phyloP scores from a whole-genome alignment of 1,140 invertebrate species.

The Dendroctonus ponderosae region DNA sequence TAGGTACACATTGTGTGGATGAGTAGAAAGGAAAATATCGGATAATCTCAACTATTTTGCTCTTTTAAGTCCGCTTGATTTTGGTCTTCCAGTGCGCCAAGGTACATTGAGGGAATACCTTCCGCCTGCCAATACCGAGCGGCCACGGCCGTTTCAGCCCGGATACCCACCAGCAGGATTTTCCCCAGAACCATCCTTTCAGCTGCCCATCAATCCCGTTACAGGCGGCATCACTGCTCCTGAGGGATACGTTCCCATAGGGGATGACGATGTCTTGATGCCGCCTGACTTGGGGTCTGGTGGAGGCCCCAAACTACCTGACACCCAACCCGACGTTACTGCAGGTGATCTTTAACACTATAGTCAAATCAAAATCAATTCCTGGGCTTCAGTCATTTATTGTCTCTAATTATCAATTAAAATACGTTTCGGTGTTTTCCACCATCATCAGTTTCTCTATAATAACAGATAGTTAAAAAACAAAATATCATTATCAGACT shows the following conservation, averaged over 20 bases:
- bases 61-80: no score
- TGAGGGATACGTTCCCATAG: constrained; percentile 1
- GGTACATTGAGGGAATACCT: constrained; percentile 56
- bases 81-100: constrained; percentile 60
- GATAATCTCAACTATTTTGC: no score
- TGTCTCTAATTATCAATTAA: no score
- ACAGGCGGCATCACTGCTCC: constrained; percentile 33
- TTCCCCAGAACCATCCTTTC: constrained; percentile 40
- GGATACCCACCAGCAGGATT: constrained; percentile 53
- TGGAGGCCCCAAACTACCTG: not conserved
- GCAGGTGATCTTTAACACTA: no score
- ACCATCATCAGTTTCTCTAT: no score
- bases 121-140: constrained; percentile 63
- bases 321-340: not conserved
- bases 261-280: constrained; percentile 10
- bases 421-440: no score
- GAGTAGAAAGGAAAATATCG: no score
- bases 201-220: constrained; percentile 31
- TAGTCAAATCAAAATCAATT: no score
- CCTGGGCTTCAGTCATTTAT: no score
- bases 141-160: constrained; percentile 65
- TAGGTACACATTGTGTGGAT: no score
- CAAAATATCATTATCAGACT: no score
- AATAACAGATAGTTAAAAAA: no score
- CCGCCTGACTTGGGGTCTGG: constrained; percentile 18